Conservation (phyloP, 2,797 vertebrate species). For the Pseudocheirus occidentalis region DNA sequence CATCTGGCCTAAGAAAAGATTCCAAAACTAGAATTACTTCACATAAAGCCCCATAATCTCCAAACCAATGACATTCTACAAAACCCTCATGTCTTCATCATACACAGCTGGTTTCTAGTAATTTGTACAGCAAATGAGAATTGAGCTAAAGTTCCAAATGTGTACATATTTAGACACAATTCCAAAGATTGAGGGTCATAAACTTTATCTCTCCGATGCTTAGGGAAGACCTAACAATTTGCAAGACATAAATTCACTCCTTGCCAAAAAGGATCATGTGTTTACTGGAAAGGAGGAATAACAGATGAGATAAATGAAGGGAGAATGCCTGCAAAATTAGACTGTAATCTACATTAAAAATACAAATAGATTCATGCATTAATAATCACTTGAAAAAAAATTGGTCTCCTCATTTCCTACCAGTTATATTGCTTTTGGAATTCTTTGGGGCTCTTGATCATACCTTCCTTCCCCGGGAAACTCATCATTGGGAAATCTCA, state of each 20-base stretch:
- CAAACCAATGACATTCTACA: neutral
- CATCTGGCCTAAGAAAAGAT: neutral
- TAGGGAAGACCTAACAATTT: conserved; percentile 73
- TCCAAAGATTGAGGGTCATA: conserved; percentile 66
- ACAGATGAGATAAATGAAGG: conserved; percentile 68
- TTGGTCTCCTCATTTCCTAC: neutral
- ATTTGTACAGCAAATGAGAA: conserved; percentile 58
- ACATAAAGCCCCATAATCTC: neutral
- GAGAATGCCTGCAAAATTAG: neutral
- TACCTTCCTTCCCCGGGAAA: neutral
- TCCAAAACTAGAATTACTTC: conserved; percentile 31
- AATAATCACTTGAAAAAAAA: neutral
- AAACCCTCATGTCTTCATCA: neutral
- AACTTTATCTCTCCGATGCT: conserved; percentile 73
- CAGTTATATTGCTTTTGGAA: neutral
- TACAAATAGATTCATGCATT: neutral
- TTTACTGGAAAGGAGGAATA: conserved; percentile 74
- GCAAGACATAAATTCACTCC: conserved; percentile 46
- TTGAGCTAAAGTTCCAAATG: neutral
- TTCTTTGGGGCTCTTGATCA: neutral
- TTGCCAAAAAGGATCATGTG: conserved; percentile 62
- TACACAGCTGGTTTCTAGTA: conserved; percentile 44
- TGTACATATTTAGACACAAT: conserved; percentile 38
- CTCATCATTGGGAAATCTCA: neutral
- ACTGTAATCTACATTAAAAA: neutral